These are phyloP conservation scores for Epinotia demarniana DNA, from an alignment of 2,888 invertebrate species.

Conservation along the genomic window DNA sequence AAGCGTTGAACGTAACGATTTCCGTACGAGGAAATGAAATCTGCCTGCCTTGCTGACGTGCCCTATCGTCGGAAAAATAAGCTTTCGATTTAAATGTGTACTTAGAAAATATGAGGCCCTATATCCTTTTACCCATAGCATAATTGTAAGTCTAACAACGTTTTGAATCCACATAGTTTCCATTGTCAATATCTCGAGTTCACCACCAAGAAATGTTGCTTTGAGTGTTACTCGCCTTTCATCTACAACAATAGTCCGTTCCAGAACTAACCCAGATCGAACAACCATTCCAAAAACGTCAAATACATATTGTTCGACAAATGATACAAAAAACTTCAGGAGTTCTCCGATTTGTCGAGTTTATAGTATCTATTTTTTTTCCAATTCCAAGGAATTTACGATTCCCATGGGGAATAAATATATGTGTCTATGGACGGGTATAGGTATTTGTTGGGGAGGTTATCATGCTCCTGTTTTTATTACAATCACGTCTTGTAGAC, in stretches of 20 bases:
- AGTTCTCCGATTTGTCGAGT: constrained; percentile 20
- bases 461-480: constrained; percentile 29
- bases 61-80: constrained; percentile 2
- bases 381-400: constrained; percentile 28
- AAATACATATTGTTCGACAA: constrained; percentile 33
- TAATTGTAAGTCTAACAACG: background rate
- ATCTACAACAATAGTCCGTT: background rate
- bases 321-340: constrained; percentile 30
- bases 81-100: background rate
- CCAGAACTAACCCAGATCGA: background rate
- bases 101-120: background rate
- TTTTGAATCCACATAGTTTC: no score
- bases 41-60: constrained; percentile 24
- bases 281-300: background rate
- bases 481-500: constrained; percentile 41
- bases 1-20: constrained; percentile 37
- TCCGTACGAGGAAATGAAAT: constrained; percentile 38
- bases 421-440: constrained; percentile 14
- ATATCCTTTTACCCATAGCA: no score
- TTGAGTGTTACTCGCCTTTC: background rate
- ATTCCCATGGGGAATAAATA: constrained; percentile 24
- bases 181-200: background rate
- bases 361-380: constrained; percentile 9
- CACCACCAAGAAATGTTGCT: background rate
- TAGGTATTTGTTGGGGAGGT: constrained; percentile 8